Percentiles rank a stretch among this genome's conserved stretches.
Evolutionary conservation across 23 tunicate genomes (phyloP).

Genomic region (Ascidia mentula): DNA sequence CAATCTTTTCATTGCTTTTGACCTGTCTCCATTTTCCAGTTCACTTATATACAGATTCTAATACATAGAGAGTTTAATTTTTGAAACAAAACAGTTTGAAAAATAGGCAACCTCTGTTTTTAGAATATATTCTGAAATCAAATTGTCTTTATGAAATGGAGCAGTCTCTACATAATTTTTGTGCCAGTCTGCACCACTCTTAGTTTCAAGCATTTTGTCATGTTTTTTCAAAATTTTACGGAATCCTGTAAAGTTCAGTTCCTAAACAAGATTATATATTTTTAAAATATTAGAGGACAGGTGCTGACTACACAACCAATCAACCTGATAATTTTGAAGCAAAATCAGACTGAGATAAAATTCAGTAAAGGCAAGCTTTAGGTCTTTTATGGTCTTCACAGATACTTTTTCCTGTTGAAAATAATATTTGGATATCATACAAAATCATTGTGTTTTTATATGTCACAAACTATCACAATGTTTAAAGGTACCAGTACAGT

Average conservation of each 20-base stretch:
- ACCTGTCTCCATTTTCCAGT: slow-evolving; percentile 86
- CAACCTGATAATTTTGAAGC: slow-evolving; percentile 95
- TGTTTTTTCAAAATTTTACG: slow-evolving; percentile 98
- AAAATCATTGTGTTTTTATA: too few relatives aligned
- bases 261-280: slow-evolving; percentile 24
- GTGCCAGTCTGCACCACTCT: slow-evolving; percentile 79
- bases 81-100: neutral
- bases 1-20: slow-evolving; percentile 94
- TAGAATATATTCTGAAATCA: slow-evolving; percentile 73
- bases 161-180: slow-evolving; percentile 78
- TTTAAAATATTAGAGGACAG: neutral
- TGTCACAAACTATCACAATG: too few relatives aligned
- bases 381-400: slow-evolving; percentile 73
- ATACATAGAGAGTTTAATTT: neutral
- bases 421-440: too few relatives aligned
- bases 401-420: slow-evolving; percentile 57
- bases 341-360: slow-evolving; percentile 84
- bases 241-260: slow-evolving; percentile 96
- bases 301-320: neutral
- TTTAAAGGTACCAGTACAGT: too few relatives aligned
- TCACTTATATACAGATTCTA: slow-evolving; percentile 80
- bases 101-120: slow-evolving; percentile 76
- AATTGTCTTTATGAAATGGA: slow-evolving; percentile 84
- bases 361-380: slow-evolving; percentile 90
- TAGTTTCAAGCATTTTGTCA: slow-evolving; percentile 83